Percentiles rank a stretch among this genome's conserved stretches.
Evolutionary conservation across 30 jellyfish, hydroid and myxozoan species (phyloP).

Genomic region (Aurelia aurita): DNA sequence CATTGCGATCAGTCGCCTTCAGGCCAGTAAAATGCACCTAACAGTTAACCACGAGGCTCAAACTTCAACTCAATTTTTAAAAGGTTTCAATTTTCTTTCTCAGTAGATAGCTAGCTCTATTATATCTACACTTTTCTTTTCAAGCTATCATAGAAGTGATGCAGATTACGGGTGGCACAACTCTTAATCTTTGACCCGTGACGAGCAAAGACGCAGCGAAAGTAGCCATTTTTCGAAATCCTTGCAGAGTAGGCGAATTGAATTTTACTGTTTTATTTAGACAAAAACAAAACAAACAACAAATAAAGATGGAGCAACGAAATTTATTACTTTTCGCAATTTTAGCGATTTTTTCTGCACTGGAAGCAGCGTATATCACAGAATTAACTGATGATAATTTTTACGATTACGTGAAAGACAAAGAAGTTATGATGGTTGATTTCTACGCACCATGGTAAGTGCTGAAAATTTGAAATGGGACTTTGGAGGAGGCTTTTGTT

Average conservation of each 20-base stretch:
- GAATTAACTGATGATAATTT: slow-evolving; percentile 89
- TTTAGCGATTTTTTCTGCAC: slow-evolving; percentile 7
- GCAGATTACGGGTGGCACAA: slow-evolving; percentile 18
- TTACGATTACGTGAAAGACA: slow-evolving; percentile 87
- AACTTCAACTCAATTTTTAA: too few species aligned
- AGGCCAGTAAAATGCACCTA: too few species aligned
- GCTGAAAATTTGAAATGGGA: neutral
- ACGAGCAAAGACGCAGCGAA: neutral
- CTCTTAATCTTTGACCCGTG: slow-evolving; percentile 32
- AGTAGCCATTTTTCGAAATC: neutral
- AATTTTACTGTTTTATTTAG: neutral
- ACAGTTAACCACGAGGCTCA: too few species aligned
- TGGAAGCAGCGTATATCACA: slow-evolving; percentile 58
- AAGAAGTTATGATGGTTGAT: slow-evolving; percentile 82
- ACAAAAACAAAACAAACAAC: neutral
- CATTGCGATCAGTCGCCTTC: too few species aligned
- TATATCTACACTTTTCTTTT: neutral
- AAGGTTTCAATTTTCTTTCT: too few species aligned
- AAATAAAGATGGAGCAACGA: neutral
- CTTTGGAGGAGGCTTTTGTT: too few species aligned
- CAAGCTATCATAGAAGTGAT: neutral
- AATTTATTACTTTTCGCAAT: neutral
- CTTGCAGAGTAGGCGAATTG: neutral
- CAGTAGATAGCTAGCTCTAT: neutral
- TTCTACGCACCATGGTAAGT: slow-evolving; percentile 97